phyloP scores from a whole-genome alignment of 53 echinoderm and acorn worm genomes.

The Holothuria scabra region DNA sequence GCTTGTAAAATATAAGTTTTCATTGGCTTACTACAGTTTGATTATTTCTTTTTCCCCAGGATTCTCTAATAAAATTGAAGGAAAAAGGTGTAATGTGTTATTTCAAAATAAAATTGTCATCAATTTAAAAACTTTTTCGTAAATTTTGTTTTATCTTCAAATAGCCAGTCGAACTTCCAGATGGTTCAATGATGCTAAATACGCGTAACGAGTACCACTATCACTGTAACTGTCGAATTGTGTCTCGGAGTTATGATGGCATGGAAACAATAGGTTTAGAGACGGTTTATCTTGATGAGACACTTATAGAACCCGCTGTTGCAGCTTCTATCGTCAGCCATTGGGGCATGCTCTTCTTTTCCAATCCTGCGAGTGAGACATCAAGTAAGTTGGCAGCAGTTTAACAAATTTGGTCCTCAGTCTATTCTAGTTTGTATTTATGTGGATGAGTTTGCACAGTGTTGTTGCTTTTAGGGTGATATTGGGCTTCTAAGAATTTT shows the following conservation, averaged over 20 bases:
- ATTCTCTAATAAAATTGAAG: too few species aligned
- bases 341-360: constrained; percentile 75
- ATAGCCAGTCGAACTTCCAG: constrained; percentile 75
- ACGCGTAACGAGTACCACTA: constrained; percentile 82
- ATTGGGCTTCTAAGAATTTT: too few species aligned
- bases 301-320: constrained; percentile 77
- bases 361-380: constrained; percentile 73
- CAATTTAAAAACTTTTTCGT: too few species aligned
- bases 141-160: background rate
- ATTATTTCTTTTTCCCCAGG: too few species aligned
- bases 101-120: too few species aligned
- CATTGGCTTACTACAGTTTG: too few species aligned
- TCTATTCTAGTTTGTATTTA: too few species aligned
- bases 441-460: too few species aligned
- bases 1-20: too few species aligned
- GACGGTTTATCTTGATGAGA: constrained; percentile 63
- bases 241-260: constrained; percentile 83
- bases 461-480: too few species aligned
- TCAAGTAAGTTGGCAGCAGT: constrained; percentile 63
- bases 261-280: constrained; percentile 72
- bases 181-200: constrained; percentile 89
- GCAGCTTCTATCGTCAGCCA: constrained; percentile 83
- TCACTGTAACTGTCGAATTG: constrained; percentile 86
- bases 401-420: too few species aligned
- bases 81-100: too few species aligned